Conservation (phyloP, 2,888 invertebrate genomes). For the Mayetiola destructor region DNA sequence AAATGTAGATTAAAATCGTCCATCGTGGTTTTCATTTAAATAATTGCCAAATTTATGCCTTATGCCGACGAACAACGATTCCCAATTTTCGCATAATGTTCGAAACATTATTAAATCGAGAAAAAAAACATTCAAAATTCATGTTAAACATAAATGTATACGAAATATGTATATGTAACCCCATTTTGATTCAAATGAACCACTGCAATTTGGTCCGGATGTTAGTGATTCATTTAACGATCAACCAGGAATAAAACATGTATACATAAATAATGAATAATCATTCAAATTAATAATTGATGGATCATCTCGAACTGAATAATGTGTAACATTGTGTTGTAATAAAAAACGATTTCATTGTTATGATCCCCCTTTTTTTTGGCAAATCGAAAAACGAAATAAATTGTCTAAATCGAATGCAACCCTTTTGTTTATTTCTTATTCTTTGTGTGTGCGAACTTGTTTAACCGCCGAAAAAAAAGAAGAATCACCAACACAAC, state of each 20-base stretch:
- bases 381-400: background rate
- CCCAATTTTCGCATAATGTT: no score
- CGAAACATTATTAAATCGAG: no score
- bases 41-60: no score
- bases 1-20: no score
- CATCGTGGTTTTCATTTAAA: no score
- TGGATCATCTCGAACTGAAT: constrained; percentile 1
- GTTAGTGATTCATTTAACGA: background rate
- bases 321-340: constrained; percentile 8
- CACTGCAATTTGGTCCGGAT: constrained; percentile 4
- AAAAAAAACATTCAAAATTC: no score
- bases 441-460: background rate
- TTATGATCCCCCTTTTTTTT: background rate
- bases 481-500: background rate
- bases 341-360: constrained; percentile 6
- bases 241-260: constrained; percentile 6
- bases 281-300: constrained; percentile 12
- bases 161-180: no score
- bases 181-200: no score
- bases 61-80: no score
- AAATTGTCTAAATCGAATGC: background rate
- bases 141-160: no score
- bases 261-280: no score
- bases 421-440: constrained; percentile 1
- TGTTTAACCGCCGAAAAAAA: constrained; percentile 8